A percentile compares a stretch with the other conserved stretches of the same genome.
Evolutionary conservation across 2,888 invertebrate species (phyloP).

Genomic region (Amphipyra tragopoginis): DNA sequence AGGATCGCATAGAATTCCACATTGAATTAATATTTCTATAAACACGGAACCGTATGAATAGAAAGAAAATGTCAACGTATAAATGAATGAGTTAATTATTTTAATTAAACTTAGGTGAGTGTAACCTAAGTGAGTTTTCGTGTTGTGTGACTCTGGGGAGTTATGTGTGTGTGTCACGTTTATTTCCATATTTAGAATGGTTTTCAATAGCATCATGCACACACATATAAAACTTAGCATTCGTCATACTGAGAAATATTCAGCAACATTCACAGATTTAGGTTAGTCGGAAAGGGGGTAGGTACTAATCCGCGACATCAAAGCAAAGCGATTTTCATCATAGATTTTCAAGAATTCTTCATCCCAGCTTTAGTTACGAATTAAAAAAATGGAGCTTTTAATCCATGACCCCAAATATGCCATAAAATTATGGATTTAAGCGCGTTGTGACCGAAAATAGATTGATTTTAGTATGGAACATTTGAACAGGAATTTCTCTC

Average conservation of each 20-base stretch:
- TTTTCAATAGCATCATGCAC: slow-evolving; percentile 5
- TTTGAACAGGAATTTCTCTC: too few relatives aligned
- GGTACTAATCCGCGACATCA: too few relatives aligned
- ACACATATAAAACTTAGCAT: neutral
- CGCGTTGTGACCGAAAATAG: too few relatives aligned
- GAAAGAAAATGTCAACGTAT: slow-evolving; percentile 37
- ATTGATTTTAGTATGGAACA: too few relatives aligned
- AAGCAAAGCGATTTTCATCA: too few relatives aligned
- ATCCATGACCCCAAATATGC: too few relatives aligned
- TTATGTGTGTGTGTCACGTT: slow-evolving; percentile 14
- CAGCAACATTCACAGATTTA: too few relatives aligned
- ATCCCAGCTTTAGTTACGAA: too few relatives aligned
- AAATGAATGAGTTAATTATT: slow-evolving; percentile 46
- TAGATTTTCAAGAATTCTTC: too few relatives aligned
- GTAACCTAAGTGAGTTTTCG: slow-evolving; percentile 54
- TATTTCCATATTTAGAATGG: slow-evolving; percentile 16
- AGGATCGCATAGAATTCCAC: neutral
- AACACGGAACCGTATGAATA: slow-evolving; percentile 30
- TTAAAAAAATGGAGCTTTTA: too few relatives aligned
- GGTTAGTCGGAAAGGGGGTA: too few relatives aligned
- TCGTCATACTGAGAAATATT: slow-evolving; percentile 9
- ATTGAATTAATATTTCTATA: slow-evolving; percentile 1
- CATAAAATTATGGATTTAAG: too few relatives aligned
- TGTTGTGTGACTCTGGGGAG: slow-evolving; percentile 22
- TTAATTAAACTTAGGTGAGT: slow-evolving; percentile 55